Evolutionary conservation across 2,113 vertebrate genomes (phyloP), one percentile per base, ranked within the genome.

Genomic region (Acanthochromis polyacanthus): DNA sequence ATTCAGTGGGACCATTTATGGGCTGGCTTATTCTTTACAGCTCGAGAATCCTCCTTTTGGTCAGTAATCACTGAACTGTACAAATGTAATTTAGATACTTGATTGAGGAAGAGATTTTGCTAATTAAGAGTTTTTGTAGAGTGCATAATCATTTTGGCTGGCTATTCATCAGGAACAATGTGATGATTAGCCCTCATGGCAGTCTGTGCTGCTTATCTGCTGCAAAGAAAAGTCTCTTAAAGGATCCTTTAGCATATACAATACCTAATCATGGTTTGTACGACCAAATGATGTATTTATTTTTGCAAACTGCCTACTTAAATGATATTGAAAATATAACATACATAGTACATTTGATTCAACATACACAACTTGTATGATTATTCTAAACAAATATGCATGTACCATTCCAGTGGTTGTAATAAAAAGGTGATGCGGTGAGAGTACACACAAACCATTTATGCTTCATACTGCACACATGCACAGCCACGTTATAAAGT

Each of bases 31-130:
- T 86, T 88, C 84, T 89, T 88, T 84, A 89, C 90, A 75, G 90
- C 88, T 83, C 70, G 84, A 80, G 86, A 87, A 88, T 88, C 75
- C 62, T 88, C 64, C 78, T 85, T 90, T 93, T 93, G 89, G 91
- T 94, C 92, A 93, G 93, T 92, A 88, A 91, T 90, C 92, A 94
- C 86, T 93, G 93, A 90, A 93, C 88, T 93, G 92, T 89, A 91
- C 88, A 91, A 93, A 92, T 91, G 89, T 86, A 91, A 93, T 91
- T 93, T 90, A 91, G 88, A 92, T 87, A 89, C 88, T 93, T 89
- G 85, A 89, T 90, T 89, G 90, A 93, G 84, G 81, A 90, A 80
- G 88, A 87, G 88, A 80, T 89, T 91, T 89, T 85, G 84, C 88
- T 92, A 92, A 94, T 94, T 90, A 94, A 91, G 85, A 91, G 81